Conservation (phyloP, 2,797 vertebrate genomes). For the Alca torda region DNA sequence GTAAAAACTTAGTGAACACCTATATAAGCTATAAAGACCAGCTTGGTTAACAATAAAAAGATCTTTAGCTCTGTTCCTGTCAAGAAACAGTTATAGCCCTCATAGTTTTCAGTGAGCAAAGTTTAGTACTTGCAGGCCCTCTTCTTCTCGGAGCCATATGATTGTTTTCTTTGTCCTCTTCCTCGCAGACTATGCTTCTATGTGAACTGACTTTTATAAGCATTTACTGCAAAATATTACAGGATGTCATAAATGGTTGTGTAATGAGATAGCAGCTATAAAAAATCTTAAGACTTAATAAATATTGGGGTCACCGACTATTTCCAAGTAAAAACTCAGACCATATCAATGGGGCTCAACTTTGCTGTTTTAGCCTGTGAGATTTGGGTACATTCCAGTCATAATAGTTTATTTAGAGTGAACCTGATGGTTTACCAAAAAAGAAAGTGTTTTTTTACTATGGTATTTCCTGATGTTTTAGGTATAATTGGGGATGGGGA, state of each 20-base stretch:
- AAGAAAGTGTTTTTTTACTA: constrained; percentile 3
- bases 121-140: not conserved
- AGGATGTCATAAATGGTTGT: constrained; percentile 48
- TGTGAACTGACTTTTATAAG: constrained; percentile 5
- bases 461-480: constrained; percentile 16
- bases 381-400: constrained; percentile 48
- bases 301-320: constrained; percentile 16
- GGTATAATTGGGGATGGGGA: not conserved
- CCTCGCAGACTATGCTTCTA: not conserved
- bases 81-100: not conserved
- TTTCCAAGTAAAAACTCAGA: constrained; percentile 27
- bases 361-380: constrained; percentile 23
- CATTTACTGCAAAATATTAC: constrained; percentile 19
- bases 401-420: constrained; percentile 34
- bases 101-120: not conserved
- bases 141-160: not conserved
- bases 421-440: constrained; percentile 13
- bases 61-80: not conserved
- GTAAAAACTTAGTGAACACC: not conserved
- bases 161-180: not conserved
- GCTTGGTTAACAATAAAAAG: not conserved
- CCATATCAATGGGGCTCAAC: not conserved
- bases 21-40: not conserved
- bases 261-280: constrained; percentile 46
- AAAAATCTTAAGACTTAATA: constrained; percentile 23